Evolutionary conservation across 2,113 vertebrate species (phyloP).

Genomic region (Lontra canadensis): DNA sequence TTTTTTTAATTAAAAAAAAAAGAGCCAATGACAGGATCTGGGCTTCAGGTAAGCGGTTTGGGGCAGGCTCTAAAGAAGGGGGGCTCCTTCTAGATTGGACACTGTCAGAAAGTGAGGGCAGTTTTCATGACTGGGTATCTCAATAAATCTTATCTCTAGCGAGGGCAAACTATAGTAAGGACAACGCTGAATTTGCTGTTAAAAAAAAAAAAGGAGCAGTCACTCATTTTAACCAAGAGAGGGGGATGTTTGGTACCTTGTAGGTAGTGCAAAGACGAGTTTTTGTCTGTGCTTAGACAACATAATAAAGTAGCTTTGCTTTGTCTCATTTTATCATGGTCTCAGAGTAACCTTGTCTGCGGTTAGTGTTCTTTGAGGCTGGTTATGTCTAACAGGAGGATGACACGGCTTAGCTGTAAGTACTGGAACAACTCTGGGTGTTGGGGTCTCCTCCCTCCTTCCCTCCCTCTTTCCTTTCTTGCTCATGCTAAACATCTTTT

Average conservation of each 20-base stretch:
- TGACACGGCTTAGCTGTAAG: background rate
- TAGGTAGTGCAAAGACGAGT: background rate
- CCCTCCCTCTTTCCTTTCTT: background rate
- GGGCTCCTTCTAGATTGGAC: background rate
- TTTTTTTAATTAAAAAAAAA: background rate
- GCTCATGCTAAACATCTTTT: background rate
- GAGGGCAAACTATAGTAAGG: background rate
- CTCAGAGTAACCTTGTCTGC: background rate
- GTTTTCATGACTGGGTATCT: background rate
- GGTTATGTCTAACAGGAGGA: background rate
- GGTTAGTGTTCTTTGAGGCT: background rate
- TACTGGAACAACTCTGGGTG: background rate
- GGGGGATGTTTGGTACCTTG: background rate
- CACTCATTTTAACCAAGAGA: slow-evolving; percentile 9
- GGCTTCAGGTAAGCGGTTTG: background rate
- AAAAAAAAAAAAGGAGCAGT: background rate
- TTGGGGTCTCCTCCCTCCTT: background rate
- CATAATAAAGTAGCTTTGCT: slow-evolving; percentile 7
- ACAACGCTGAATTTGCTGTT: background rate
- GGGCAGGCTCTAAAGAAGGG: background rate
- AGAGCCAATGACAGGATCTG: background rate
- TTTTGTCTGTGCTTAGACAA: slow-evolving; percentile 44
- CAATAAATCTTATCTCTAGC: background rate
- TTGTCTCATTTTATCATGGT: background rate
- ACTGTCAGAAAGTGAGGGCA: background rate